phyloP scores from a whole-genome alignment of 2,113 vertebrate genomes.

The Campylomormyrus tamandua region DNA sequence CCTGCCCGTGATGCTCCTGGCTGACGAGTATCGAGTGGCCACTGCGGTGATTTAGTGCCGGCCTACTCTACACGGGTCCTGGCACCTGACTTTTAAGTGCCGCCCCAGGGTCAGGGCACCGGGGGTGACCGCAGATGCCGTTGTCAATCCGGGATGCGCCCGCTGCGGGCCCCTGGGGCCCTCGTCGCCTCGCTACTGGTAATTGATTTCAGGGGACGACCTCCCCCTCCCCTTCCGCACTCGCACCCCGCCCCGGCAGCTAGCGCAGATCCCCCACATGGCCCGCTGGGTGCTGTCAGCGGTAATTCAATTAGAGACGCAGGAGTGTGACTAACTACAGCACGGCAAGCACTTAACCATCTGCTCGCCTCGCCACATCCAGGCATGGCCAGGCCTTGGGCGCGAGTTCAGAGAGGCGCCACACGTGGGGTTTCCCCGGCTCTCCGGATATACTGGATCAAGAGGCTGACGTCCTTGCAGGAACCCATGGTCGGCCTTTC shows the following conservation, averaged over 20 bases:
- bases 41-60: constrained; percentile 67
- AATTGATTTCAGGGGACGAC: constrained; percentile 82
- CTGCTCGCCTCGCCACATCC: constrained; percentile 43
- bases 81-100: constrained; percentile 71
- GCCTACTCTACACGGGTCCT: constrained; percentile 59
- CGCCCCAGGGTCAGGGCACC: constrained; percentile 62
- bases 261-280: constrained; percentile 60
- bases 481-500: not conserved
- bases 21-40: constrained; percentile 30
- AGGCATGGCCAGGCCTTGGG: not conserved
- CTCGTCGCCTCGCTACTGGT: constrained; percentile 48
- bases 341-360: constrained; percentile 73
- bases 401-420: constrained; percentile 6
- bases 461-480: not conserved
- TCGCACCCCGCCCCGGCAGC: constrained; percentile 23
- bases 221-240: constrained; percentile 37
- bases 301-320: constrained; percentile 89
- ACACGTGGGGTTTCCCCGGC: not conserved
- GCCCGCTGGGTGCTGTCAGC: constrained; percentile 76
- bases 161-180: constrained; percentile 39
- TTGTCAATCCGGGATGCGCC: constrained; percentile 78
- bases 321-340: constrained; percentile 75
- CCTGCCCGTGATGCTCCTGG: constrained; percentile 51
- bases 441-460: not conserved
- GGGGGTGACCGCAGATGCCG: constrained; percentile 72